Conservation (phyloP, 2,797 vertebrate species). For the Rhinichthys osculus region DNA sequence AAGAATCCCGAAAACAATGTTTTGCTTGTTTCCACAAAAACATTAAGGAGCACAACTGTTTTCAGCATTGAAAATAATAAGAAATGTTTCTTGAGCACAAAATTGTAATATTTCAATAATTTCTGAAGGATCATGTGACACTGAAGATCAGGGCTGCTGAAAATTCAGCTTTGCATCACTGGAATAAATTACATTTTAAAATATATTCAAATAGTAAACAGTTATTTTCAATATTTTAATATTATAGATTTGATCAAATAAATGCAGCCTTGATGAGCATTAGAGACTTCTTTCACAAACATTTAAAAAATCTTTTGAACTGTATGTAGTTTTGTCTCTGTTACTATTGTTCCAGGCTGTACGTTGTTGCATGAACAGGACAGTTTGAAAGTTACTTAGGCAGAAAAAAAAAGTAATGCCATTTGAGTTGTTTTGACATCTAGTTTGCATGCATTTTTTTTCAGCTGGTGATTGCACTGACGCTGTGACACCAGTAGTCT, state of each 20-base stretch:
- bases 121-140: background rate
- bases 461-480: background rate
- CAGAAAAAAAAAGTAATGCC: background rate
- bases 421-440: constrained; percentile 17
- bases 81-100: background rate
- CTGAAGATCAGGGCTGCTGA: background rate
- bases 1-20: too few relatives aligned
- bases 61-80: background rate
- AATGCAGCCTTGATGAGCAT: background rate
- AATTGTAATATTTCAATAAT: background rate
- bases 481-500: constrained; percentile 3
- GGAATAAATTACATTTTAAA: background rate
- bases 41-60: background rate
- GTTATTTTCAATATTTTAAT: too few relatives aligned
- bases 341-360: background rate
- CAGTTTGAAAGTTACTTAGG: background rate
- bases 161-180: background rate
- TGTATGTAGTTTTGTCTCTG: background rate
- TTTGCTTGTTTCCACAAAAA: background rate
- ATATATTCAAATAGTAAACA: background rate
- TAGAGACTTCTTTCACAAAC: background rate
- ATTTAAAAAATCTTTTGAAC: background rate
- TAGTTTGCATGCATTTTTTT: background rate
- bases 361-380: background rate
- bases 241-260: background rate